phyloP scores from a whole-genome alignment of 2,888 invertebrate species.

The Bedellia somnulentella region DNA sequence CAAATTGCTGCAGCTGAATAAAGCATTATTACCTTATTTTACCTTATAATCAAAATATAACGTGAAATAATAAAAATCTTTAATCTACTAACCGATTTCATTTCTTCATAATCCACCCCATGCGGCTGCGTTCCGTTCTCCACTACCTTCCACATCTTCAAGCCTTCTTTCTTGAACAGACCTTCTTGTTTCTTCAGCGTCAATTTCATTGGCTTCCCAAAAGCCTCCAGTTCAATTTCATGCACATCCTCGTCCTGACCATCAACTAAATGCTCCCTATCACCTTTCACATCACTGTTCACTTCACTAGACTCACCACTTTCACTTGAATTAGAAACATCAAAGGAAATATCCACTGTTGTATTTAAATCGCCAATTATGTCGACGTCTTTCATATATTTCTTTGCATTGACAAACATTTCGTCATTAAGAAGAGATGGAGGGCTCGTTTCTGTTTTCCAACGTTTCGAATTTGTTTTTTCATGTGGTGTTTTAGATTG shows the following conservation, averaged over 20 bases:
- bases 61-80: too few species aligned
- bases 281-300: constrained; percentile 26
- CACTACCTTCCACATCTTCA: constrained; percentile 81
- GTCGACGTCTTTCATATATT: constrained; percentile 39
- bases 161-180: constrained; percentile 73
- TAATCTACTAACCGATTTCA: constrained; percentile 69
- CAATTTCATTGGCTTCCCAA: constrained; percentile 75
- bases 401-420: constrained; percentile 39
- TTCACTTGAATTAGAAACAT: constrained; percentile 26
- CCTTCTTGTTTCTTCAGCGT: constrained; percentile 75
- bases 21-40: too few species aligned
- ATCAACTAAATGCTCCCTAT: constrained; percentile 28
- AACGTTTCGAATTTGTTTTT: constrained; percentile 21
- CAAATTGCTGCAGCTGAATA: too few species aligned
- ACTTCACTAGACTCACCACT: constrained; percentile 15
- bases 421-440: constrained; percentile 45
- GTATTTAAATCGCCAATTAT: constrained; percentile 43
- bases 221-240: constrained; percentile 75
- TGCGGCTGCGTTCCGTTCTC: constrained; percentile 77
- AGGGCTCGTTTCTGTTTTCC: constrained; percentile 29
- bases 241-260: constrained; percentile 56
- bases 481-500: constrained; percentile 38
- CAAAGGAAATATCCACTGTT: constrained; percentile 42
- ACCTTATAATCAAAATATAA: too few species aligned
- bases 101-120: constrained; percentile 77